Evolutionary conservation across 2,888 invertebrate species (phyloP), one percentile per base, ranked within the genome.

Genomic region (Chrysolina haemoptera): DNA sequence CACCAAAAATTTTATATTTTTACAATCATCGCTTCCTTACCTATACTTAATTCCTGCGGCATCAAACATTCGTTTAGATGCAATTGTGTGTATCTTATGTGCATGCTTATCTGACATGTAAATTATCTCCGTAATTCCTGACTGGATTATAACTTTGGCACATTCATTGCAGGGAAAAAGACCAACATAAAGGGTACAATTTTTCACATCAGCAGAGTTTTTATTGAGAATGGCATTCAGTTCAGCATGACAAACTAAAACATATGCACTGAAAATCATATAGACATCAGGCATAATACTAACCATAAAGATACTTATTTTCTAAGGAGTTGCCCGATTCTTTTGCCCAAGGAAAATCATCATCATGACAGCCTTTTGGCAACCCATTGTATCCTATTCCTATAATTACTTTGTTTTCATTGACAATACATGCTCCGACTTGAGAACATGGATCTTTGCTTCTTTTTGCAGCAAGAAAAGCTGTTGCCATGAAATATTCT

Each of bases 101-200:
- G 90, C 89, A 86, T 96, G 91, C 85, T 97, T 96, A 86, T 98
- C 96, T 0, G 95, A 95, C 84, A 96, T 89, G 85, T 95, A 98
- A 12, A 94, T 87, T 1, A 97, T 91, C 84, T 93, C 91, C 66
- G 88, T 92, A 43, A 98, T 96, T 0, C 98, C 96, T 0, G 97
- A 93, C 85, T 99, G 99, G 81, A 99, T 97, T 43, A 99, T 96
- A 43, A 98, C 90, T 88, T 99, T 99, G 0, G 98, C 96, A 89
- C 99, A 99, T 87, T 98, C 98, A 85, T 98, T 98, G 87, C 99
- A 99, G 0, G 99, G 99, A 87, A 98, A 99, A 18, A 98, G 88
- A 0, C 94, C 94, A 0, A 97, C 96, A 85, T 97, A 99, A 0
- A 99, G 92, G 0, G 91, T 92, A 84, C 97, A 96, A 78, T 93